Conservation (phyloP, 2,797 vertebrate species). For the Falco concolor region DNA sequence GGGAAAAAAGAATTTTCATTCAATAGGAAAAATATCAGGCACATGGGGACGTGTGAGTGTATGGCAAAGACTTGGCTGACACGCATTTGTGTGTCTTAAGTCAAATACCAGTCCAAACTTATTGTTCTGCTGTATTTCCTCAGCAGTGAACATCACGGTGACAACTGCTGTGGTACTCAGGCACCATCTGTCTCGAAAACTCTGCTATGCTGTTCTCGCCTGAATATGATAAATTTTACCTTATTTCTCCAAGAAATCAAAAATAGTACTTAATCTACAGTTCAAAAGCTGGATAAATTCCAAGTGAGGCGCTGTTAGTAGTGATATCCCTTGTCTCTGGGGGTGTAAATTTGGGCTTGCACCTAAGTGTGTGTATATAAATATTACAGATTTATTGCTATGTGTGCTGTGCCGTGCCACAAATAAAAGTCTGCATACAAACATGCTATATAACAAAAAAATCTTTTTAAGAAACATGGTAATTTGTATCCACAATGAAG, state of each 20-base stretch:
- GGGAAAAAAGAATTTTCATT: neutral
- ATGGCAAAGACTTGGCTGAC: neutral
- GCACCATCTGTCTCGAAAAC: constrained; percentile 62
- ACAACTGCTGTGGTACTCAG: constrained; percentile 38
- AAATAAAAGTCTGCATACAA: neutral
- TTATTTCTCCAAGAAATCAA: constrained; percentile 29
- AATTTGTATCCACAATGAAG: neutral
- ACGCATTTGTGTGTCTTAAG: neutral
- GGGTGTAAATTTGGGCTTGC: constrained; percentile 51
- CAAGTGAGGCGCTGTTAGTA: constrained; percentile 35
- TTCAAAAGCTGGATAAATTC: constrained; percentile 30
- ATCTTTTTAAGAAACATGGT: neutral
- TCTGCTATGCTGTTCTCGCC: constrained; percentile 35
- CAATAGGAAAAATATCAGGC: neutral
- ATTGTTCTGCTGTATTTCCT: constrained; percentile 38
- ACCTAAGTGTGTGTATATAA: constrained; percentile 43
- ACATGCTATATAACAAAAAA: neutral
- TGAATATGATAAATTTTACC: constrained; percentile 14
- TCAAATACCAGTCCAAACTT: constrained; percentile 33
- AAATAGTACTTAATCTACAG: constrained; percentile 24
- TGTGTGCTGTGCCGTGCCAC: neutral
- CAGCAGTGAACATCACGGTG: constrained; percentile 31
- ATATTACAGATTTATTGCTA: constrained; percentile 42
- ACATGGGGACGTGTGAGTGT: neutral
- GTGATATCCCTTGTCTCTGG: constrained; percentile 32